A percentile compares a stretch with the other conserved stretches of the same genome.
Conservation (phyloP, 2,888 invertebrate genomes). For the Phortica magna region DNA sequence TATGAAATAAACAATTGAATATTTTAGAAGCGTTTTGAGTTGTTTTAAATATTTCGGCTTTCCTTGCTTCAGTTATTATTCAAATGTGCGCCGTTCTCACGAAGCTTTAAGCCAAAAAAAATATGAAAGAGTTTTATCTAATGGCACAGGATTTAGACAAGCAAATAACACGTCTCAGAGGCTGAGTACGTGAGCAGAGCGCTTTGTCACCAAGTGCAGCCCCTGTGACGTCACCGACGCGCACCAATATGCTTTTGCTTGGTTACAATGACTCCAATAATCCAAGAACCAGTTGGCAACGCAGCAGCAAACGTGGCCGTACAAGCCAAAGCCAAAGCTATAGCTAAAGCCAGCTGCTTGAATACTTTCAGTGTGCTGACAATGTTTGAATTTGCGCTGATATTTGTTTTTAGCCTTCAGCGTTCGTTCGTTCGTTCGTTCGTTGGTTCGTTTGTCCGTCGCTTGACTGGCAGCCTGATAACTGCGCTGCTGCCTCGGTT, state of each 20-base stretch:
- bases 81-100: conserved; percentile 64
- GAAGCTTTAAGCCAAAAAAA: conserved; percentile 53
- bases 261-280: no score
- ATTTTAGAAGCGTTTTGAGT: conserved; percentile 15
- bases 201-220: neutral
- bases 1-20: neutral
- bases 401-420: conserved; percentile 44
- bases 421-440: neutral
- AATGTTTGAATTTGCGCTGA: conserved; percentile 62
- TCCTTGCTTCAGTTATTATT: neutral
- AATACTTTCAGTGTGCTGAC: conserved; percentile 29
- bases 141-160: conserved; percentile 9
- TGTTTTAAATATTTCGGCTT: conserved; percentile 39
- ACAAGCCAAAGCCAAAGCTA: neutral
- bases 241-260: no score
- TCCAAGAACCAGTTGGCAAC: no score
- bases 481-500: conserved; percentile 15
- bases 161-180: no score
- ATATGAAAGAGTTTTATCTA: neutral
- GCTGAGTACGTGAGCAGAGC: no score
- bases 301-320: neutral
- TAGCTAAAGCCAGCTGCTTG: conserved; percentile 14
- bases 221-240: no score
- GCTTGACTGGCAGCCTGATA: neutral
- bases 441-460: neutral